phyloP scores from a whole-genome alignment of 2,888 invertebrate species.

The Ennomos quercinarius region DNA sequence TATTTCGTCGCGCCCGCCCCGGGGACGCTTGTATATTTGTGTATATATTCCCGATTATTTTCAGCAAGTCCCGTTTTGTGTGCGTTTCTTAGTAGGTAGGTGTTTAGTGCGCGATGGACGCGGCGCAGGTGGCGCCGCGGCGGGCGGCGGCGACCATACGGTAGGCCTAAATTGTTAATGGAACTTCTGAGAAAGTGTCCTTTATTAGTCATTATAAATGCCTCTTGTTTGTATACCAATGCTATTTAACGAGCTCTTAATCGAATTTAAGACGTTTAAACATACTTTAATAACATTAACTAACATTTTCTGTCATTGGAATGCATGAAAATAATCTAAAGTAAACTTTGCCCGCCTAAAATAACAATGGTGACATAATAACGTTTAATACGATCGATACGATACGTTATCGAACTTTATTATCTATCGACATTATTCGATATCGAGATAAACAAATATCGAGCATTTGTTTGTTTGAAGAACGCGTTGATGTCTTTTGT shows the following conservation, averaged over 20 bases:
- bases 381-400: constrained; percentile 72
- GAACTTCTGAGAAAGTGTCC: constrained; percentile 75
- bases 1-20: constrained; percentile 54
- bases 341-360: constrained; percentile 60
- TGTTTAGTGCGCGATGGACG: constrained; percentile 64
- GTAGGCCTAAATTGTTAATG: constrained; percentile 73
- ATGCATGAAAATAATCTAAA: constrained; percentile 22
- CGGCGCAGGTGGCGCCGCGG: too few relatives aligned
- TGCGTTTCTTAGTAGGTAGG: constrained; percentile 73
- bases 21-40: constrained; percentile 65
- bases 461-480: constrained; percentile 54
- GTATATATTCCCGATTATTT: constrained; percentile 72
- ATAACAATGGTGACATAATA: constrained; percentile 58
- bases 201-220: constrained; percentile 63
- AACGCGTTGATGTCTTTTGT: constrained; percentile 82
- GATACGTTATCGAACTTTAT: constrained; percentile 61
- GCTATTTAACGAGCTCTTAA: constrained; percentile 42
- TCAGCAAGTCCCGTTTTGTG: constrained; percentile 66
- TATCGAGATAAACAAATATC: constrained; percentile 53
- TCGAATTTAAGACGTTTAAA: constrained; percentile 26
- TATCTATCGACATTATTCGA: constrained; percentile 60
- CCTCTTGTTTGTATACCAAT: constrained; percentile 64
- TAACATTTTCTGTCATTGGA: constrained; percentile 7
- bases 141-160: constrained; percentile 55
- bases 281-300: not conserved